These are phyloP conservation scores for Isaurus tuberculatus DNA, from an alignment of 92 coral and sea anemone genomes.

Conservation along the genomic window DNA sequence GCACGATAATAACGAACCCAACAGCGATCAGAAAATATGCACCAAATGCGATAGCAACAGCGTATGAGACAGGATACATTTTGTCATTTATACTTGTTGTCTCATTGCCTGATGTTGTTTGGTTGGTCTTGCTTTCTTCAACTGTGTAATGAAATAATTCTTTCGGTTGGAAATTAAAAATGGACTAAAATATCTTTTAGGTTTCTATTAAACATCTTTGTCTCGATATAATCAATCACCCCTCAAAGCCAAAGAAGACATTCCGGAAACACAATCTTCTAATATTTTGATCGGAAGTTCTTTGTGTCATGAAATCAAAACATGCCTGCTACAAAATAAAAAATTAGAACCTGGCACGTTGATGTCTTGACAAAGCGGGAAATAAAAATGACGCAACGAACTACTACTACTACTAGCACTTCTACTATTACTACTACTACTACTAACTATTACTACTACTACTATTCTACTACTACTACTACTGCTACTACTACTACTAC, in stretches of 20 bases:
- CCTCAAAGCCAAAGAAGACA: too few relatives aligned
- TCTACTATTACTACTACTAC: neutral
- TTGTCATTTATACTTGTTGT: neutral
- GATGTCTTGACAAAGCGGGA: too few relatives aligned
- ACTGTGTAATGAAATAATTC: neutral
- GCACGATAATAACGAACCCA: neutral
- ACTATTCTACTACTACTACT: neutral
- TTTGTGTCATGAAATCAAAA: too few relatives aligned
- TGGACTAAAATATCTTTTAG: neutral
- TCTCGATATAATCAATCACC: too few relatives aligned
- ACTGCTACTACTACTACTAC: neutral
- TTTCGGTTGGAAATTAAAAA: neutral
- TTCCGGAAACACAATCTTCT: too few relatives aligned
- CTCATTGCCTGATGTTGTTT: neutral
- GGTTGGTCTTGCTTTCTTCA: neutral
- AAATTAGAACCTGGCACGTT: too few relatives aligned
- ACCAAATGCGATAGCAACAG: neutral
- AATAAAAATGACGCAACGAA: too few relatives aligned
- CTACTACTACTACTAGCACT: too few relatives aligned
- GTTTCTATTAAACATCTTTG: too few relatives aligned
- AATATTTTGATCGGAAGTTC: too few relatives aligned
- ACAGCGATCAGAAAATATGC: neutral
- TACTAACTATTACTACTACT: neutral
- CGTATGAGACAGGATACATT: neutral
- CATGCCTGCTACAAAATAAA: too few relatives aligned